phyloP scores from a whole-genome alignment of 2,888 invertebrate genomes.

The Fissipunctia ypsillon region DNA sequence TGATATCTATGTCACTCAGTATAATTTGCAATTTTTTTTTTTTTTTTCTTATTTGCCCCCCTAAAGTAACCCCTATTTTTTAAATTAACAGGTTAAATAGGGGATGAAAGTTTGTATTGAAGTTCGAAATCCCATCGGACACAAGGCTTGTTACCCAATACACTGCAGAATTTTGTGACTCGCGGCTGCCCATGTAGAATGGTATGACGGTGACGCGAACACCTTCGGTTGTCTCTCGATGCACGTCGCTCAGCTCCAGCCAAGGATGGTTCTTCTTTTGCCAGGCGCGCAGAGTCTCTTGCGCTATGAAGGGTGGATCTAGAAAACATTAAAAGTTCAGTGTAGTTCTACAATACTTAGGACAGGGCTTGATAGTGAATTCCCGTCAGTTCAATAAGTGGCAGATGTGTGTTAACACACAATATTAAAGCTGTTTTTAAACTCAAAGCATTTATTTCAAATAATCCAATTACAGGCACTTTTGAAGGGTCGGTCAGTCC shows the following conservation, averaged over 20 bases:
- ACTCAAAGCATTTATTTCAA: too few species aligned
- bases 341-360: conserved; percentile 18
- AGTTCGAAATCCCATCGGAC: neutral
- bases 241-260: conserved; percentile 98
- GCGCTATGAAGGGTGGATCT: conserved; percentile 96
- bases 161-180: conserved; percentile 97
- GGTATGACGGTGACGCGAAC: conserved; percentile 99
- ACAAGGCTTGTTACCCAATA: conserved; percentile 93
- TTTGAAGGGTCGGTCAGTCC: too few species aligned
- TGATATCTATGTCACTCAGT: too few species aligned
- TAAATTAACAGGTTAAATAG: too few species aligned
- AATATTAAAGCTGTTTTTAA: neutral
- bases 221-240: conserved; percentile 99
- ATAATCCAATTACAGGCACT: too few species aligned
- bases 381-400: neutral
- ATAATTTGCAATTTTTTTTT: too few species aligned
- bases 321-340: conserved; percentile 54
- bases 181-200: conserved; percentile 98
- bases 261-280: conserved; percentile 99
- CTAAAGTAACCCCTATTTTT: too few species aligned
- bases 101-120: neutral
- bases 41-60: too few species aligned
- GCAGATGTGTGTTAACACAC: neutral
- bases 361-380: neutral
- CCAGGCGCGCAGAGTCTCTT: conserved; percentile 98